A percentile compares a stretch with the other conserved stretches of the same genome.
These are phyloP conservation scores for Tolmerus cingulatus DNA, from an alignment of 2,888 invertebrate genomes.

Conservation along the genomic window DNA sequence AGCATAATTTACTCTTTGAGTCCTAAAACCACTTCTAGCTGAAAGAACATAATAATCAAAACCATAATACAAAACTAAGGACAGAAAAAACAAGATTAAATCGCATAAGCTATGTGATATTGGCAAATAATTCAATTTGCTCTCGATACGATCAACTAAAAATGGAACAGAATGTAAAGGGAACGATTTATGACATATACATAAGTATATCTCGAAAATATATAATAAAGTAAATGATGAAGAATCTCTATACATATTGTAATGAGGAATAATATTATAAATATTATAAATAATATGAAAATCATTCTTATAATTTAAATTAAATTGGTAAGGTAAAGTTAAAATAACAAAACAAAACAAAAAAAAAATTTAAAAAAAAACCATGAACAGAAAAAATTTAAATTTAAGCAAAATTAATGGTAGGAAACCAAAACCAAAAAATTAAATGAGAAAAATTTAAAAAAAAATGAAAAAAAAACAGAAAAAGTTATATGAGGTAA, in stretches of 20 bases:
- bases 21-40: neutral
- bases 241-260: constrained; percentile 25
- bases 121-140: neutral
- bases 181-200: neutral
- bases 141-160: neutral
- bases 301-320: constrained; percentile 19
- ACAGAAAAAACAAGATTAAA: neutral
- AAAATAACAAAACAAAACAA: neutral
- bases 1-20: neutral
- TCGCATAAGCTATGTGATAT: neutral
- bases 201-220: neutral
- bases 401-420: constrained; percentile 8
- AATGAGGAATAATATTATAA: constrained; percentile 10
- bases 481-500: constrained; percentile 7
- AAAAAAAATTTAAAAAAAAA: neutral
- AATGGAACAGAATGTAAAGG: neutral
- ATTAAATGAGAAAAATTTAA: neutral
- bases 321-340: constrained; percentile 3
- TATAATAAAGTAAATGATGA: neutral
- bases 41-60: neutral
- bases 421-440: neutral
- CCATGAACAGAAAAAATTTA: neutral
- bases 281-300: neutral
- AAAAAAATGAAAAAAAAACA: constrained; percentile 6
- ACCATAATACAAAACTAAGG: neutral